Percentiles rank a stretch among this genome's conserved stretches.
Conservation (phyloP, 2,113 vertebrate genomes). For the Eptatretus burgeri region DNA sequence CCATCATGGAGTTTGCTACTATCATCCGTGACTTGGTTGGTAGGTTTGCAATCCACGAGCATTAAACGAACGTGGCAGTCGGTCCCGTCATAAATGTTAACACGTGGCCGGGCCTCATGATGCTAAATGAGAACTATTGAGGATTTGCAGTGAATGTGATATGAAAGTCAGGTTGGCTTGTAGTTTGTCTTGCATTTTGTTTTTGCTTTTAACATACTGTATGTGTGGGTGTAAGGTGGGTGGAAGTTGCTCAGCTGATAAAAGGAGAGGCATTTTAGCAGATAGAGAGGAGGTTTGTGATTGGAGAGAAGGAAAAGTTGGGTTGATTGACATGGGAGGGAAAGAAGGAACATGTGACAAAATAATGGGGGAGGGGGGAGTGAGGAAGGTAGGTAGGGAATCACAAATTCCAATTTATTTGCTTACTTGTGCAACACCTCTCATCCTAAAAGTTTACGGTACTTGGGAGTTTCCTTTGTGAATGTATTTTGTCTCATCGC, state of each 20-base stretch:
- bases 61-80: neutral
- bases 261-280: too few relatives aligned
- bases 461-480: too few relatives aligned
- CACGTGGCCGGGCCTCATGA: neutral
- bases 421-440: too few relatives aligned
- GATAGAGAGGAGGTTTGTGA: too few relatives aligned
- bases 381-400: too few relatives aligned
- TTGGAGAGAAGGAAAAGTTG: too few relatives aligned
- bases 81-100: neutral
- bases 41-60: constrained; percentile 20
- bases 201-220: constrained; percentile 1
- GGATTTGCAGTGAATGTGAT: neutral
- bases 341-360: too few relatives aligned
- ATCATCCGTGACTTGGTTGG: constrained; percentile 89
- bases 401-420: too few relatives aligned
- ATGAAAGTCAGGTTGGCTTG: neutral
- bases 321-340: too few relatives aligned
- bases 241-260: too few relatives aligned
- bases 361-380: too few relatives aligned
- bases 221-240: neutral
- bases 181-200: neutral
- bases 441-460: too few relatives aligned
- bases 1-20: constrained; percentile 75
- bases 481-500: neutral
- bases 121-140: neutral